A percentile compares a stretch with the other conserved stretches of the same genome.
phyloP scores from a whole-genome alignment of 1,140 invertebrate genomes.

The Drosophila nigrodunni region DNA sequence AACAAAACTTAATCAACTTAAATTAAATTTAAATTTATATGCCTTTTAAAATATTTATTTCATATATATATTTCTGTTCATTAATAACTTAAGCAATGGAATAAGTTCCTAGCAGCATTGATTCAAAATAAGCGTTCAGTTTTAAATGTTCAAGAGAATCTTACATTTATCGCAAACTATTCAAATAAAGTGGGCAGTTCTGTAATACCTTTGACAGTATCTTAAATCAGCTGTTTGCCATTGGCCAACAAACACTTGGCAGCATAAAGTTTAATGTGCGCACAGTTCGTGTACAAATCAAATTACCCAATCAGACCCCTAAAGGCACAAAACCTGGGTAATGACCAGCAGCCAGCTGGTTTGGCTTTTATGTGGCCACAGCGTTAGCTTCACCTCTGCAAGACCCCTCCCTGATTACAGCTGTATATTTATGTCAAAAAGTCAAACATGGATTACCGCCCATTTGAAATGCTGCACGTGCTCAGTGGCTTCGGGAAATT shows the following conservation, averaged over 20 bases:
- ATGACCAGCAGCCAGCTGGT: slow-evolving; percentile 58
- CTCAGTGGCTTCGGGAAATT: slow-evolving; percentile 40
- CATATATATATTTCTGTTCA: not conserved
- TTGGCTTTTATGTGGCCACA: slow-evolving; percentile 28
- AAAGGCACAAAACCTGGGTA: slow-evolving; percentile 43
- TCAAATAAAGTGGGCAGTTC: slow-evolving; percentile 1
- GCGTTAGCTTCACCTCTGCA: slow-evolving; percentile 9
- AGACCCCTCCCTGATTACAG: slow-evolving; percentile 1
- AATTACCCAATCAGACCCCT: slow-evolving; percentile 53
- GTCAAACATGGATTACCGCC: slow-evolving; percentile 59
- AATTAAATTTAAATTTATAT: too few relatives aligned
- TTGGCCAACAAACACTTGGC: slow-evolving; percentile 37
- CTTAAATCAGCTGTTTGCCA: slow-evolving; percentile 15
- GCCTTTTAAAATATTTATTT: not conserved
- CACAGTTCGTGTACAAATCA: slow-evolving; percentile 56
- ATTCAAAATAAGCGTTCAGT: too few relatives aligned
- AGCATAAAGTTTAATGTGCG: slow-evolving; percentile 39
- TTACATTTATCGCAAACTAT: not conserved
- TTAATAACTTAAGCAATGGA: not conserved
- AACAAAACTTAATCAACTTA: too few relatives aligned
- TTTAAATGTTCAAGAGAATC: not conserved
- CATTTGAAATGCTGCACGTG: slow-evolving; percentile 70
- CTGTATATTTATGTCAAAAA: slow-evolving; percentile 69
- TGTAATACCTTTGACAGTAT: slow-evolving; percentile 1
- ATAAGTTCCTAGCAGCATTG: too few relatives aligned